Evolutionary conservation across 2,113 vertebrate species (phyloP).

Genomic region (Turdus rufiventris): DNA sequence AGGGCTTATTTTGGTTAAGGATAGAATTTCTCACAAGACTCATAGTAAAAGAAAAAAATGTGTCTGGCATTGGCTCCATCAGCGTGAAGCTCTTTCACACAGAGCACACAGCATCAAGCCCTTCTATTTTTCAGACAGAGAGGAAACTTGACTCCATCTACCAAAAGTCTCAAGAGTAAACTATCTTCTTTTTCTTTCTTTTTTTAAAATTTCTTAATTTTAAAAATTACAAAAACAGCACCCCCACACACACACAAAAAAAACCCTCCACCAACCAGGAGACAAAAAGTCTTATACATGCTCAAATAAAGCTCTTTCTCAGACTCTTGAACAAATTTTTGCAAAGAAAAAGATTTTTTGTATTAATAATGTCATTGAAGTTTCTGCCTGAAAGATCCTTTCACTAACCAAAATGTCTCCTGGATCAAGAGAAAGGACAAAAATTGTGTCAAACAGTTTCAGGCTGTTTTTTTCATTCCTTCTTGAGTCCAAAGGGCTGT

Average conservation of each 20-base stretch:
- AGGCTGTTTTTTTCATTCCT: background rate
- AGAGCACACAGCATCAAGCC: background rate
- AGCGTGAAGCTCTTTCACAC: background rate
- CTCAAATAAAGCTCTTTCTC: background rate
- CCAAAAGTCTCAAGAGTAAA: background rate
- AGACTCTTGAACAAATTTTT: background rate
- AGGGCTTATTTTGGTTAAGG: background rate
- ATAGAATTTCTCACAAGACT: background rate
- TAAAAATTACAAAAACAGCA: rapidly evolving
- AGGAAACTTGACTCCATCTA: background rate
- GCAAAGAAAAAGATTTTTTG: background rate
- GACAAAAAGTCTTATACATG: background rate
- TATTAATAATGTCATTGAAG: background rate
- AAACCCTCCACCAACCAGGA: rapidly evolving
- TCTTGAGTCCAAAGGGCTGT: background rate
- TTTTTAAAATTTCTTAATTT: background rate
- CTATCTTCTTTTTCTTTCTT: background rate
- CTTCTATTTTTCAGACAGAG: background rate
- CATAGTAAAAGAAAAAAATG: background rate
- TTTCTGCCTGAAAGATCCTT: background rate
- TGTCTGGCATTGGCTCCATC: background rate
- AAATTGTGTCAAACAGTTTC: background rate
- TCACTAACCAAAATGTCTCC: background rate
- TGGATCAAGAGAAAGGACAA: background rate
- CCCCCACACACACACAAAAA: too few relatives aligned